phyloP scores from a whole-genome alignment of 2,888 invertebrate genomes.

The Aphrophora alni region DNA sequence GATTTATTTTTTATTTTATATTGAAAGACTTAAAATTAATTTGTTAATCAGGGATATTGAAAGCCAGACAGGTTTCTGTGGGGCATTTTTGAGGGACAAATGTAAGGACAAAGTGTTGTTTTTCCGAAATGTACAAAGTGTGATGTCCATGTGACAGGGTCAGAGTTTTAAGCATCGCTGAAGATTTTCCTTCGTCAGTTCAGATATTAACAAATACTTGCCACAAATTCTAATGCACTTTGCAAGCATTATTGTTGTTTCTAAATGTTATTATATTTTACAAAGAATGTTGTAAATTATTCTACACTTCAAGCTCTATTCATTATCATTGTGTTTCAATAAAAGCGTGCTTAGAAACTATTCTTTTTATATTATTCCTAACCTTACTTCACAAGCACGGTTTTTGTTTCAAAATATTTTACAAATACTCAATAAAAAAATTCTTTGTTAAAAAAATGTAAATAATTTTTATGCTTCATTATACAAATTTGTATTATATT shows the following conservation, averaged over 20 bases:
- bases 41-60: conserved; percentile 9
- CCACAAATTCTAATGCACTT: neutral
- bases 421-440: neutral
- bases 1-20: conserved; percentile 24
- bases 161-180: conserved; percentile 7
- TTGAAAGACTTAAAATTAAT: neutral
- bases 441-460: neutral
- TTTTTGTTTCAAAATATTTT: neutral
- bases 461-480: neutral
- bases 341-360: neutral
- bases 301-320: neutral
- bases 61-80: conserved; percentile 11
- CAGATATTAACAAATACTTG: neutral
- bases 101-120: conserved; percentile 21
- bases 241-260: neutral
- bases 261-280: neutral
- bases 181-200: conserved; percentile 1
- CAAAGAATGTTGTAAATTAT: neutral
- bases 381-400: neutral
- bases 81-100: neutral
- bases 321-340: neutral
- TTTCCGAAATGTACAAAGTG: conserved; percentile 33
- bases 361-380: neutral
- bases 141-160: neutral
- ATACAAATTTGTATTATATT: neutral